phyloP scores from a whole-genome alignment of 2,113 vertebrate genomes.

The Crypturellus undulatus region DNA sequence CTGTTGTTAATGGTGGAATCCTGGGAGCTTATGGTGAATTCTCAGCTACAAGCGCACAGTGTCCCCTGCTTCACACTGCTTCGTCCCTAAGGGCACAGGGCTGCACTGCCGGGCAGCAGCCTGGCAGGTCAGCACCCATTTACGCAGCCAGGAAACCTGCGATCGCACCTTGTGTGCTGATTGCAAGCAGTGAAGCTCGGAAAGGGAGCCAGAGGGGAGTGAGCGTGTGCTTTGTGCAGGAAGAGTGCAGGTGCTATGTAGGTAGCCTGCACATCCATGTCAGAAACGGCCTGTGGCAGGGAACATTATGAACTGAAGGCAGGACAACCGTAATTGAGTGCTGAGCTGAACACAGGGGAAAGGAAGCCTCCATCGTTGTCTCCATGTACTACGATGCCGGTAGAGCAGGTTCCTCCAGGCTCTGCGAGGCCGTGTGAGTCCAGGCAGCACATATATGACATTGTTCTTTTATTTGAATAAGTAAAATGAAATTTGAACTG shows the following conservation, averaged over 20 bases:
- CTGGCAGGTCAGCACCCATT: not conserved
- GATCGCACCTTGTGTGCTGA: not conserved
- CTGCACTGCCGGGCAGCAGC: not conserved
- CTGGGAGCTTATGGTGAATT: not conserved
- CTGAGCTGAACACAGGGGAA: not conserved
- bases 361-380: not conserved
- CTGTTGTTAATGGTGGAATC: not conserved
- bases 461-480: conserved; percentile 5
- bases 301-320: not conserved
- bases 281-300: not conserved
- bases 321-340: not conserved
- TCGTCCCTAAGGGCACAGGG: not conserved
- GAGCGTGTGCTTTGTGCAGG: not conserved
- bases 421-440: not conserved
- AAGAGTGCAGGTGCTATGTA: not conserved
- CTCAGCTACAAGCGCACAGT: not conserved
- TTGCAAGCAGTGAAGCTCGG: not conserved
- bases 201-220: not conserved
- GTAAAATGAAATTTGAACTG: not conserved
- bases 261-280: fast-evolving
- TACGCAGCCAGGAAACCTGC: not conserved
- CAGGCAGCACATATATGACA: not conserved
- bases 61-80: not conserved
- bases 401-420: not conserved
- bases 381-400: not conserved